phyloP scores from a whole-genome alignment of 92 coral and sea anemone species.

The Porites cylindrica region DNA sequence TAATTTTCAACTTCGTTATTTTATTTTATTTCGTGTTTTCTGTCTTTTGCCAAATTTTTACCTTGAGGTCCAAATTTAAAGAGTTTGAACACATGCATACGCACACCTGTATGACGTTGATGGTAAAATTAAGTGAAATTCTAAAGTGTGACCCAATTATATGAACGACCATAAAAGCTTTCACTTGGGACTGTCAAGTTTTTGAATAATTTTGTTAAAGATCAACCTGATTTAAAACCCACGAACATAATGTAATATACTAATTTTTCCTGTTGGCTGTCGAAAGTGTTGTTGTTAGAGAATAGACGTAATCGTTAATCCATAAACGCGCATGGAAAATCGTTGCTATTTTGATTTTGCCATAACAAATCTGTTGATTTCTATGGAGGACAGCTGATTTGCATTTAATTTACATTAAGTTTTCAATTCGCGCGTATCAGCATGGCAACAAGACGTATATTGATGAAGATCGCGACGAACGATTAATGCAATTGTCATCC shows the following conservation, averaged over 20 bases:
- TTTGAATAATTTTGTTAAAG: background rate
- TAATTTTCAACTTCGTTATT: too few relatives aligned
- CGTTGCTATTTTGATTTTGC: slow-evolving; percentile 55
- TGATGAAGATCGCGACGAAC: background rate
- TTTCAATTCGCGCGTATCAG: slow-evolving; percentile 10
- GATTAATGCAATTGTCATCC: slow-evolving; percentile 1
- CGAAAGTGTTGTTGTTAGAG: too few relatives aligned
- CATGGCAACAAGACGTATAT: slow-evolving; percentile 57
- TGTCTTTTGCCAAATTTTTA: too few relatives aligned
- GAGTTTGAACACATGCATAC: too few relatives aligned
- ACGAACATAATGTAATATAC: background rate
- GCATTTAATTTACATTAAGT: slow-evolving; percentile 54
- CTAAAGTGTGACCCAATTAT: too few relatives aligned
- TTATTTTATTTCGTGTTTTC: too few relatives aligned
- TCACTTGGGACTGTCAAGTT: too few relatives aligned
- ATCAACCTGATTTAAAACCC: background rate
- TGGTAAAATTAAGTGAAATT: too few relatives aligned
- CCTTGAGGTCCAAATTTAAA: too few relatives aligned
- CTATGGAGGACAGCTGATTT: background rate
- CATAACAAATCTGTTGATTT: slow-evolving; percentile 11
- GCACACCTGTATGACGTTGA: too few relatives aligned
- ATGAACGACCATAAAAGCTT: too few relatives aligned
- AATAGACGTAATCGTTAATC: background rate
- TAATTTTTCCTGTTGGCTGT: background rate
- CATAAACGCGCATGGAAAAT: slow-evolving; percentile 2